These are phyloP conservation scores for Phoebastria nigripes DNA, from an alignment of 2,797 vertebrate genomes.

Conservation along the genomic window DNA sequence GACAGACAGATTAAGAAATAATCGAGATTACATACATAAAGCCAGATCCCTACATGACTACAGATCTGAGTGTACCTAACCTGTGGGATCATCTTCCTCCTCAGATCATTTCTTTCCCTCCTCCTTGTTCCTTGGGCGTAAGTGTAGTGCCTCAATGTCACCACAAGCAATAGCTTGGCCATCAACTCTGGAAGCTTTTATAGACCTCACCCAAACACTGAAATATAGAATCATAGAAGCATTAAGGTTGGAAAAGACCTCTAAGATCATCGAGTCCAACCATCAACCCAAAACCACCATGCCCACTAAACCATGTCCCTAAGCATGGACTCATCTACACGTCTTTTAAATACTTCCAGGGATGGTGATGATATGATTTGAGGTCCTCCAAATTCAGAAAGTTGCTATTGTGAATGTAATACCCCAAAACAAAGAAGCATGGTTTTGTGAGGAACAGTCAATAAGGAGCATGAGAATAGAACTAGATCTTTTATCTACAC, in stretches of 20 bases:
- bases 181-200: background rate
- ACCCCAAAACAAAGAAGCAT: background rate
- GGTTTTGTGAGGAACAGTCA: background rate
- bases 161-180: background rate
- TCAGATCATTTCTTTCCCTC: background rate
- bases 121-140: background rate
- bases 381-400: background rate
- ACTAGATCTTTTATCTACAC: background rate
- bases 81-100: background rate
- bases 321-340: too few relatives aligned
- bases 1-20: background rate
- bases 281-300: too few relatives aligned
- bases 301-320: too few relatives aligned
- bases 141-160: background rate
- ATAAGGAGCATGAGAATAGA: background rate
- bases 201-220: background rate
- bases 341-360: too few relatives aligned
- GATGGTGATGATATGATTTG: background rate
- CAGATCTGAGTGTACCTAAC: background rate
- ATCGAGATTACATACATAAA: fast-evolving
- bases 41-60: background rate
- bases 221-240: background rate
- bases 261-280: too few relatives aligned
- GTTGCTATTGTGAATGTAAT: background rate
- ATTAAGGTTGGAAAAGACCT: too few relatives aligned